Evolutionary conservation across 2,113 vertebrate species (phyloP).

Genomic region (Phyllostomus discolor): DNA sequence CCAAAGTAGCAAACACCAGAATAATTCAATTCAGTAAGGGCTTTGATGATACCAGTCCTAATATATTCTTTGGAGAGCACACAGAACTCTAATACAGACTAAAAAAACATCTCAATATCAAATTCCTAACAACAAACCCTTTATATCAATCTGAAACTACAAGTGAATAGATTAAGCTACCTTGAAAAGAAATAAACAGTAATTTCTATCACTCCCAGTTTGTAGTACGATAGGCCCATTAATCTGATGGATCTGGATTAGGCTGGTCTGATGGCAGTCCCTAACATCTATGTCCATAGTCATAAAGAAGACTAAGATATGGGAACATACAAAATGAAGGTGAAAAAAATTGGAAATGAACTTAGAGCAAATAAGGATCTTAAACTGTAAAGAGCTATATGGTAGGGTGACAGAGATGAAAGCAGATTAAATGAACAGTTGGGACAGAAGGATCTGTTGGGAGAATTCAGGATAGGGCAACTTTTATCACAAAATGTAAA

Average conservation of each 20-base stretch:
- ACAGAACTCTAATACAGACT: background rate
- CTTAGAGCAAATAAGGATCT: background rate
- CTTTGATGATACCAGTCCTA: background rate
- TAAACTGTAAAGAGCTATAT: background rate
- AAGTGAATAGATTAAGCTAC: background rate
- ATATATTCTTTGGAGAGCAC: background rate
- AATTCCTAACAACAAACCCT: background rate
- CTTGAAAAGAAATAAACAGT: background rate
- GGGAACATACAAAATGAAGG: background rate
- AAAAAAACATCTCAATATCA: background rate
- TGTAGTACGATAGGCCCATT: background rate
- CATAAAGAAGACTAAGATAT: background rate
- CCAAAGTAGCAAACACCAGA: background rate
- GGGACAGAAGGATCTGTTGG: background rate
- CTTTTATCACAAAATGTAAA: background rate
- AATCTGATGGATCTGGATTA: background rate
- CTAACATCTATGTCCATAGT: background rate
- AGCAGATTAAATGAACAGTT: background rate
- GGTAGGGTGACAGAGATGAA: background rate
- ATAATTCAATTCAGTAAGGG: background rate
- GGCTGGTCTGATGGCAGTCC: background rate
- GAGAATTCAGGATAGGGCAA: background rate
- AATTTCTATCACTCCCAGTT: background rate
- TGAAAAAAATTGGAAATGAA: background rate
- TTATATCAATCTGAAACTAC: background rate